Evolutionary conservation across 2,888 invertebrate genomes (phyloP), one percentile per base, ranked within the genome.

Genomic region (Thelaira solivaga): DNA sequence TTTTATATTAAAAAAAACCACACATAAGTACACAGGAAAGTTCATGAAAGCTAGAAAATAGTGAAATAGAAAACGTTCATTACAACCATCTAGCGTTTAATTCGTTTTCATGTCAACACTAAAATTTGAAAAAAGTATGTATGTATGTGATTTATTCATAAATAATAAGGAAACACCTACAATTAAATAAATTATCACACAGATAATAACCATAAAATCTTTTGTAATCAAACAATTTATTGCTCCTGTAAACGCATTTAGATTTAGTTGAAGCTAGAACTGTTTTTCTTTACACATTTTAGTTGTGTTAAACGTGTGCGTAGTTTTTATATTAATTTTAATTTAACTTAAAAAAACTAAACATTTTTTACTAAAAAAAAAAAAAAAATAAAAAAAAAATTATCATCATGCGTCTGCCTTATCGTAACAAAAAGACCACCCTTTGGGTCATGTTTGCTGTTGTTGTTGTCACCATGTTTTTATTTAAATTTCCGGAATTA

Each of bases 401-500:
- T 71, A 78, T 81, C 57, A 85, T 84, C 82, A 89, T 89, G 89
- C 87, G 89, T 83, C 84, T 89, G 82, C 88, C 89, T 69, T 87
- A 87, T 83, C 86, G 89, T 80, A 89, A 88, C 83, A 88, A 87
- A 83, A 87, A 86, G 82, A 84, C 87, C 77, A 86, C 86, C 82
- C 85, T 88, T 59, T 89, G 88, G 88, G 86, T 88, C 67, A 83
- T 88, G 80, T 84, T 89, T 59, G 87, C 85, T 80, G 83, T 88
- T 77, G 84, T 89, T 81, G 87, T 86, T 80, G 84, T 89, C 80
- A 88, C 88, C 71, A 88, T 89, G 87, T 87, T 89, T 83, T 84
- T 89, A 77, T 88, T 89, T 83, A 89, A 89, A 84, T 89, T 87
- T 83, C 86, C 86, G 78, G 89, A 89, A 80, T 81, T 89, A 80